Conservation (phyloP, 2,797 vertebrate species). For the Aeoliscus strigatus region DNA sequence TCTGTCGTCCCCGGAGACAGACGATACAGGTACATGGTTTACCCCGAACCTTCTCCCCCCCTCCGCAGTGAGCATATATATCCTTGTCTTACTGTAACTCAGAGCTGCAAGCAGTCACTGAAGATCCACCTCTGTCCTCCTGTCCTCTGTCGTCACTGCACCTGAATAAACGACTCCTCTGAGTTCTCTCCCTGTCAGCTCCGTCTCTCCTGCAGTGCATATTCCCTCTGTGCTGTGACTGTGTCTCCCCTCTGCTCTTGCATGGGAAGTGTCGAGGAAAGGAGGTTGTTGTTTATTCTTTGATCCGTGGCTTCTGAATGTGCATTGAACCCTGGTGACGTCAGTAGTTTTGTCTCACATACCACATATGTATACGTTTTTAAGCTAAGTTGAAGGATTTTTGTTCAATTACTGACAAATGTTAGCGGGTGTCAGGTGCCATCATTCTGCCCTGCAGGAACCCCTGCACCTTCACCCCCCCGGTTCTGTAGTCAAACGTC, state of each 20-base stretch:
- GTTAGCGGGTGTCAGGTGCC: too few relatives aligned
- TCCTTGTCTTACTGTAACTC: conserved; percentile 26
- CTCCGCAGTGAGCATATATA: conserved; percentile 29
- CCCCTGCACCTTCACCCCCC: conserved; percentile 4
- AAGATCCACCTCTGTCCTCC: conserved; percentile 18
- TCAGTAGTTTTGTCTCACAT: neutral
- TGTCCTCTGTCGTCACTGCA: conserved; percentile 17
- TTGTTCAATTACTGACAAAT: too few relatives aligned
- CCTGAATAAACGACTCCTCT: conserved; percentile 20
- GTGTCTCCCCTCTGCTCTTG: conserved; percentile 21
- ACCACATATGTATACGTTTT: neutral
- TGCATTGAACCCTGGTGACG: conserved; percentile 1
- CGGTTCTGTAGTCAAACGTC: conserved; percentile 6
- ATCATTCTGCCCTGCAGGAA: conserved; percentile 6
- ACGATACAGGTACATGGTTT: conserved; percentile 79
- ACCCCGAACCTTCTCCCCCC: conserved; percentile 19
- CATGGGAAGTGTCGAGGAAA: conserved; percentile 34
- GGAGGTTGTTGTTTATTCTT: conserved; percentile 7
- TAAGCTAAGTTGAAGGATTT: too few relatives aligned
- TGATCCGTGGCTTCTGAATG: neutral
- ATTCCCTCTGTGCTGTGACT: conserved; percentile 29
- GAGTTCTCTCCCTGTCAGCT: conserved; percentile 15
- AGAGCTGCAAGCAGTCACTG: conserved; percentile 18
- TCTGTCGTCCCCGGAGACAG: conserved; percentile 82
- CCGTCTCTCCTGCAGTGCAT: conserved; percentile 18